Percentiles rank a stretch among this genome's conserved stretches.
Evolutionary conservation across 2,113 vertebrate species (phyloP).

Genomic region (Mobula hypostoma): DNA sequence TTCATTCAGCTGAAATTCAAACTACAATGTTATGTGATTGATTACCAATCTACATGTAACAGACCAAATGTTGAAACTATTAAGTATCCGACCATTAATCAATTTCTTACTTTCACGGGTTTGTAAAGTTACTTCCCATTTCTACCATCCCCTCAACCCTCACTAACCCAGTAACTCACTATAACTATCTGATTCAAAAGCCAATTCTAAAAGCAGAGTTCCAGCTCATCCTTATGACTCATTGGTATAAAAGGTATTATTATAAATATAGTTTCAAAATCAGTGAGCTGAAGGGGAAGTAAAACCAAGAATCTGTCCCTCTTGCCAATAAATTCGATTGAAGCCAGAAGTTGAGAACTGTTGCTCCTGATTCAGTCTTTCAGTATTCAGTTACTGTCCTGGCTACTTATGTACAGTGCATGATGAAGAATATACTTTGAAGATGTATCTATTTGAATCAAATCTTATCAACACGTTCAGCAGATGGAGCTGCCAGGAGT

Average conservation of each 20-base stretch:
- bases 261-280: not conserved
- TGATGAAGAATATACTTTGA: no score
- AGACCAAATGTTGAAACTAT: not conserved
- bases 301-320: not conserved
- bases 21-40: not conserved
- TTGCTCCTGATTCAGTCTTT: not conserved
- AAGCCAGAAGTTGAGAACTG: not conserved
- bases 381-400: not conserved
- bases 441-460: not conserved
- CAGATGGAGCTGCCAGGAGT: no score
- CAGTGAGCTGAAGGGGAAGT: not conserved
- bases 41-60: not conserved
- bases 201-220: not conserved
- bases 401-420: not conserved
- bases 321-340: not conserved
- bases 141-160: not conserved
- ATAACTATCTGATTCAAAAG: not conserved
- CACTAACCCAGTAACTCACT: not conserved
- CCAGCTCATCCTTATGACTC: not conserved
- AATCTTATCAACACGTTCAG: not conserved
- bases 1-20: not conserved
- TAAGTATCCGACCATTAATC: not conserved
- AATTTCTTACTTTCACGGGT: not conserved
- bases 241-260: not conserved
- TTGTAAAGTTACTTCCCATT: not conserved